Conservation (phyloP, 2,888 invertebrate genomes). For the Automeris io region DNA sequence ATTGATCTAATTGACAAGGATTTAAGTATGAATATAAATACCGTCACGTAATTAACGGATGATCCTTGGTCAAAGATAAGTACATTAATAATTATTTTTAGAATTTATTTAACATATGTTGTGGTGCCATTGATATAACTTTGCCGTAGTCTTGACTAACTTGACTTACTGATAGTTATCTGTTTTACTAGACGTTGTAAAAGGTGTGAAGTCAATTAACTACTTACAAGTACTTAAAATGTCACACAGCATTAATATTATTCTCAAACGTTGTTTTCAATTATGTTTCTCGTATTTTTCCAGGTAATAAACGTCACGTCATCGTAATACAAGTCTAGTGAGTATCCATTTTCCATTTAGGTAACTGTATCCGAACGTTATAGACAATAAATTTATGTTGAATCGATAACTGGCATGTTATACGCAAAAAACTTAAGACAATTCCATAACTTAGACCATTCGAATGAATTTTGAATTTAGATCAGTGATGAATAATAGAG, state of each 20-base stretch:
- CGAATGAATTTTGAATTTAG: constrained; percentile 57
- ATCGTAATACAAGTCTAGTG: constrained; percentile 16
- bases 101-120: too few species aligned
- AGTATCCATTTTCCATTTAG: constrained; percentile 20
- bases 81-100: too few species aligned
- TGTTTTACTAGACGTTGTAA: too few species aligned
- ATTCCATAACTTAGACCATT: constrained; percentile 55
- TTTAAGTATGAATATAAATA: too few species aligned
- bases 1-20: too few species aligned
- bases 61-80: too few species aligned
- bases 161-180: too few species aligned
- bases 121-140: too few species aligned
- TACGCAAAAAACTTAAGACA: constrained; percentile 37
- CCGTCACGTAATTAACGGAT: too few species aligned
- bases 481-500: too few species aligned
- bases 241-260: background rate
- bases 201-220: constrained; percentile 1
- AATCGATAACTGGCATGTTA: constrained; percentile 16
- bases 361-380: background rate
- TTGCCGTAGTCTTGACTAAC: too few species aligned
- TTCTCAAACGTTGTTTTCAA: constrained; percentile 1
- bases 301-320: constrained; percentile 40
- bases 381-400: constrained; percentile 4
- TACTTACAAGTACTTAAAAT: background rate
- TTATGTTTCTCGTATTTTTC: constrained; percentile 19